Evolutionary conservation across 2,113 vertebrate genomes (phyloP), one percentile per base, ranked within the genome.

Genomic region (Uria lomvia): DNA sequence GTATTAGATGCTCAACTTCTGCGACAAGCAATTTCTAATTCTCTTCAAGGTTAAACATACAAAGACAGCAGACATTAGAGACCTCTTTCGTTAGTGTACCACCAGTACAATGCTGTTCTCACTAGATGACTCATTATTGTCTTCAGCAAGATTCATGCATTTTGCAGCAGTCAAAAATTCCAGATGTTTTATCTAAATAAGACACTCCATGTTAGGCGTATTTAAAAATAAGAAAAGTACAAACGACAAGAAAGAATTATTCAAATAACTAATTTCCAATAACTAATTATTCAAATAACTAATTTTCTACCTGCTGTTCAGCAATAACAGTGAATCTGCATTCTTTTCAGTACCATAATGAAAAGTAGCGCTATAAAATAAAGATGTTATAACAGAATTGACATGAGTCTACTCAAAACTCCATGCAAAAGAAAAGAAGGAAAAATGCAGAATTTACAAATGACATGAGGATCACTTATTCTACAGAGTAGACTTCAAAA

Each of bases 1-100:
- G 89, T 66, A 94, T 97, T 55, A 96, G 95, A 94, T 95, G 96
- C 90, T 98, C 95, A 98, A 96, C 78, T 98, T 97, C 92, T 93
- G 90, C 92, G 97, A 92, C 40, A 96, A 95, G 91, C 88, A 97
- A 97, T 66, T 95, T 96, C 36, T 76, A 89, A 95, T 97, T 94
- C 85, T 96, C 94, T 94, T 89, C 97, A 98, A 98, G 97, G 97
- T 95, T 97, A 96, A 75, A 72, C 24, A 91, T 49, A 97, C 76
- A 98, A 97, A 96, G 93, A 73, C 62, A 96, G 75, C 70, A 96
- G 88, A 96, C 29, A 96, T 63, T 53, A 79, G 21, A 80, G 89
- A 88, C 70, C 53, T 94, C 81, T 95, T 81, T 76, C 59, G 75
- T 86, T 83, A 92, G 82, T 93, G 87, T 94, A 68, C 80, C 32